phyloP scores from a whole-genome alignment of 2,113 vertebrate genomes.

The Mastomys natalensis region DNA sequence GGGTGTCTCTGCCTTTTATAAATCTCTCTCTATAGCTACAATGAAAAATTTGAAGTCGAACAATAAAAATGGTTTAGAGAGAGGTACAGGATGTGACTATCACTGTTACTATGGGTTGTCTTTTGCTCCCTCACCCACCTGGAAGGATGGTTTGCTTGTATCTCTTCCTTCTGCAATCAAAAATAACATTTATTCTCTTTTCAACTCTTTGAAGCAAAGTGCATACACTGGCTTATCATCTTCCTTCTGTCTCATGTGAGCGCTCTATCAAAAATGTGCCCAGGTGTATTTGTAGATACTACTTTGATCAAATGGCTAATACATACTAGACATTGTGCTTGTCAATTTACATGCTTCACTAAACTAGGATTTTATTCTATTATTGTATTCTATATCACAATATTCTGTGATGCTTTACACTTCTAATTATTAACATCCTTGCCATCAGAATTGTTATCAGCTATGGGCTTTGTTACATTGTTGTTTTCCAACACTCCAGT shows the following conservation, averaged over 20 bases:
- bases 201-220: background rate
- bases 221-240: background rate
- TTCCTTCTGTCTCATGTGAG: background rate
- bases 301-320: background rate
- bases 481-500: background rate
- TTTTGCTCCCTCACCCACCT: background rate
- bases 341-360: background rate
- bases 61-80: background rate
- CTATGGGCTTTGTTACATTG: background rate
- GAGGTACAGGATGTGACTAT: background rate
- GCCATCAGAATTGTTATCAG: background rate
- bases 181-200: background rate
- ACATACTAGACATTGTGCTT: background rate
- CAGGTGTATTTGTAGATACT: background rate
- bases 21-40: background rate
- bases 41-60: conserved; percentile 11
- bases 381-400: background rate
- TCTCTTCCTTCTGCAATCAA: background rate
- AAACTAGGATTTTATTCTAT: background rate
- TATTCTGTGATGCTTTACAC: background rate
- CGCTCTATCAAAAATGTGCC: background rate
- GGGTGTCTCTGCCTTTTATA: background rate
- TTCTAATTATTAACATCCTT: background rate
- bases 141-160: background rate
- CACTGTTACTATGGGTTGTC: background rate